Evolutionary conservation across 2,797 vertebrate species (phyloP).

Genomic region (Spatula clypeata): DNA sequence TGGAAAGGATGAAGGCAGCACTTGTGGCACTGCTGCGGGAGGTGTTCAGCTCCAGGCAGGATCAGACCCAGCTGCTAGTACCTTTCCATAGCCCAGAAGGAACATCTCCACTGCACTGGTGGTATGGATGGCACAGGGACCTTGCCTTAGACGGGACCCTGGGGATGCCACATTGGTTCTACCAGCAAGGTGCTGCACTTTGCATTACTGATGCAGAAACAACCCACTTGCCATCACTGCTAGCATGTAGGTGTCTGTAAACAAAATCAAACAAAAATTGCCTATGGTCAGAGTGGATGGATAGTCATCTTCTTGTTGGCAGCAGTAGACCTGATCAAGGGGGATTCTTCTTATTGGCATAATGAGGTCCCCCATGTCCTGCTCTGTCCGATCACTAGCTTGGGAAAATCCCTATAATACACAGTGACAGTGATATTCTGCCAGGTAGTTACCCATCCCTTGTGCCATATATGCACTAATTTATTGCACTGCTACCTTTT

Average conservation of each 20-base stretch:
- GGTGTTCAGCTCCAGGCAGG: not conserved
- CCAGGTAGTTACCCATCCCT: not conserved
- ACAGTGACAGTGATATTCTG: rapidly evolving
- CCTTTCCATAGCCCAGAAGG: not conserved
- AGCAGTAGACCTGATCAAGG: not conserved
- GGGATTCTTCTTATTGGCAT: not conserved
- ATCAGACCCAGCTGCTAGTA: not conserved
- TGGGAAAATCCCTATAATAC: not conserved
- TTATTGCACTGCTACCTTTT: not conserved
- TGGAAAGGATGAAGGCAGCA: not conserved
- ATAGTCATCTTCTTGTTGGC: not conserved
- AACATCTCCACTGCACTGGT: not conserved
- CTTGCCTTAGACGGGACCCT: not conserved
- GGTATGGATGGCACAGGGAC: not conserved
- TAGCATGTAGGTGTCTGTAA: not conserved
- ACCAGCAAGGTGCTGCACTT: rapidly evolving
- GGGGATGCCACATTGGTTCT: not conserved
- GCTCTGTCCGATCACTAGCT: not conserved
- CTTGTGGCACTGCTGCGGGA: not conserved
- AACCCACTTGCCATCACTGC: not conserved
- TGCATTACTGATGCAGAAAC: not conserved
- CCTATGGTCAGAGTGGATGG: not conserved
- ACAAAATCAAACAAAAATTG: not conserved
- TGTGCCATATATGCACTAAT: not conserved
- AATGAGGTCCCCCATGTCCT: not conserved